A percentile compares a stretch with the other conserved stretches of the same genome.
These are phyloP conservation scores for Chelonus formosanus DNA, from an alignment of 2,888 invertebrate genomes.

Conservation along the genomic window DNA sequence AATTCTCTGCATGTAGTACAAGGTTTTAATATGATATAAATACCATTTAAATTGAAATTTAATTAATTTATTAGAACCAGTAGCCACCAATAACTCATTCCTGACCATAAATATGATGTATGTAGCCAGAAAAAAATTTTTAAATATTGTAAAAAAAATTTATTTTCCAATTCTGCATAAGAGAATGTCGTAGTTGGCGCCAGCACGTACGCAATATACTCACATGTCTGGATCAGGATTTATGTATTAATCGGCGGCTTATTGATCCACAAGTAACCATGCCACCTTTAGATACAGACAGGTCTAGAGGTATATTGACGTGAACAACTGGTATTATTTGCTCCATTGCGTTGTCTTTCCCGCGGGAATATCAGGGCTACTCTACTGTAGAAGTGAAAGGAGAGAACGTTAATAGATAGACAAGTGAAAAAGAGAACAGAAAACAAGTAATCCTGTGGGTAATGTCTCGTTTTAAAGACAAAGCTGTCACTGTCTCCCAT, in stretches of 20 bases:
- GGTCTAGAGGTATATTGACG: slow-evolving; percentile 9
- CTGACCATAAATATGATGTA: not conserved
- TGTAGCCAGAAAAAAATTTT: not conserved
- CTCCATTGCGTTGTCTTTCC: slow-evolving; percentile 18
- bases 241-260: slow-evolving; percentile 33
- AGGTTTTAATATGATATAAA: too few species aligned
- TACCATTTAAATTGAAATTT: too few species aligned
- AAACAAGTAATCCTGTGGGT: slow-evolving; percentile 5
- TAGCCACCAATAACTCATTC: too few species aligned
- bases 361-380: slow-evolving; percentile 25
- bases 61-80: too few species aligned
- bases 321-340: slow-evolving; percentile 17
- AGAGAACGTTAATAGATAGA: not conserved
- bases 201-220: slow-evolving; percentile 38
- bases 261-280: slow-evolving; percentile 12
- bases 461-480: slow-evolving; percentile 6
- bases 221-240: slow-evolving; percentile 29
- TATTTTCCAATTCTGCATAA: slow-evolving; percentile 12
- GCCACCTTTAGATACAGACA: slow-evolving; percentile 1
- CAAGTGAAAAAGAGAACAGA: not conserved
- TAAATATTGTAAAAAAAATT: slow-evolving; percentile 1
- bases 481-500: slow-evolving; percentile 8
- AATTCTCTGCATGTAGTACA: too few species aligned
- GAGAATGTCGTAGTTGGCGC: slow-evolving; percentile 47
- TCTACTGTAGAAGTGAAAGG: slow-evolving; percentile 21